phyloP scores from a whole-genome alignment of 2,888 invertebrate species.

The Mimumesa dahlbomi region DNA sequence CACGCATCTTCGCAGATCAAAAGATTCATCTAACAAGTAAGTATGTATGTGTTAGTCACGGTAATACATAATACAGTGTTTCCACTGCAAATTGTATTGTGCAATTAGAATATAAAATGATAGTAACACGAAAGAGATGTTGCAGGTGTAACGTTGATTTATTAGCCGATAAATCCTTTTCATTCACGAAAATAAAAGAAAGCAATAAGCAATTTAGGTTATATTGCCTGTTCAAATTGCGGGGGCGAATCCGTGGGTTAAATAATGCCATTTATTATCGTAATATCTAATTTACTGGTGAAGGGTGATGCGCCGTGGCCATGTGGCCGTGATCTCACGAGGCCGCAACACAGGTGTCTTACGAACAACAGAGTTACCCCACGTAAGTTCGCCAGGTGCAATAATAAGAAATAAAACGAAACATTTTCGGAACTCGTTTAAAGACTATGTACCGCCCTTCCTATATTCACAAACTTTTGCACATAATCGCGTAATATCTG shows the following conservation, averaged over 20 bases:
- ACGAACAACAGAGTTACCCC: conserved; percentile 34
- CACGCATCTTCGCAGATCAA: too few relatives aligned
- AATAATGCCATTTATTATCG: conserved; percentile 63
- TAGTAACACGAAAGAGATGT: conserved; percentile 6
- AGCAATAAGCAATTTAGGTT: conserved; percentile 17
- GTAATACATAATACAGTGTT: too few relatives aligned
- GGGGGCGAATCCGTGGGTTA: conserved; percentile 44
- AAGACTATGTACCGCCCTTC: too few relatives aligned
- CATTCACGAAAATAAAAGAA: conserved; percentile 9
- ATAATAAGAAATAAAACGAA: conserved; percentile 13
- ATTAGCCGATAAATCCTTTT: conserved; percentile 19
- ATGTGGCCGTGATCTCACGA: conserved; percentile 63
- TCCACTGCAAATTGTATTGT: too few relatives aligned
- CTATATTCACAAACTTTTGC: too few relatives aligned
- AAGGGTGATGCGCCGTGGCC: conserved; percentile 53
- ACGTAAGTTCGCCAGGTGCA: conserved; percentile 39
- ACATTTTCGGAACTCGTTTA: conserved; percentile 4
- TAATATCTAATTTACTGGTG: conserved; percentile 61
- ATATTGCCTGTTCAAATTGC: conserved; percentile 29
- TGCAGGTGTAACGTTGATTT: conserved; percentile 37
- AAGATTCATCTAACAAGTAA: too few relatives aligned
- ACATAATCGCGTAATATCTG: too few relatives aligned
- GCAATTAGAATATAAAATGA: background rate
- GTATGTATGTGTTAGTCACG: too few relatives aligned
- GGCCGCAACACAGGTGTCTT: conserved; percentile 53